Evolutionary conservation across 2,113 vertebrate species (phyloP).

Genomic region (Forbesichthys agassizii): DNA sequence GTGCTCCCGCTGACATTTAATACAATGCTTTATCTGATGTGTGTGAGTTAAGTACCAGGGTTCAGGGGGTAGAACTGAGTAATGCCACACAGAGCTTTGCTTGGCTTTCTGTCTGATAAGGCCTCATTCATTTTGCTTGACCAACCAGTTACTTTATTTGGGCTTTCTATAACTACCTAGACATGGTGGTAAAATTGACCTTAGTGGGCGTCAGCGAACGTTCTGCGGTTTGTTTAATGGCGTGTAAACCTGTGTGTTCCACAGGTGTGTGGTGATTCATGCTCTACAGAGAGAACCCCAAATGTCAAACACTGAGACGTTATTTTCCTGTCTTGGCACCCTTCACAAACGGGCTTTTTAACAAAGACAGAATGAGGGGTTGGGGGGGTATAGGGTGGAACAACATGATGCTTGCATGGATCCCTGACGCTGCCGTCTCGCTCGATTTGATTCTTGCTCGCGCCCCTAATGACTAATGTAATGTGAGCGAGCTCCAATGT

Average conservation of each 20-base stretch:
- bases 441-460: conserved; percentile 42
- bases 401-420: conserved; percentile 53
- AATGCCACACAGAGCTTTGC: conserved; percentile 2
- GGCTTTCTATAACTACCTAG: conserved; percentile 26
- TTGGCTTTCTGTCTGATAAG: conserved; percentile 30
- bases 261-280: conserved; percentile 32
- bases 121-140: conserved; percentile 23
- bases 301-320: conserved; percentile 28
- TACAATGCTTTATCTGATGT: conserved; percentile 21
- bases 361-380: conserved; percentile 4
- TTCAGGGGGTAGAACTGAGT: background rate
- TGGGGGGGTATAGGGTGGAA: conserved; percentile 19
- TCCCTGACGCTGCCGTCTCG: conserved; percentile 48
- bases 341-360: conserved; percentile 30
- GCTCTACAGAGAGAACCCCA: conserved; percentile 11
- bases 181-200: conserved; percentile 35
- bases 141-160: conserved; percentile 40
- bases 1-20: conserved; percentile 37
- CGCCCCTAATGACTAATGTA: conserved; percentile 68
- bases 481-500: conserved; percentile 75
- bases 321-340: conserved; percentile 20
- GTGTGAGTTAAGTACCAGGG: conserved; percentile 20
- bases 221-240: conserved; percentile 28
- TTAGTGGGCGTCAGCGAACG: conserved; percentile 27
- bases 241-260: conserved; percentile 20